Base-by-base conservation (phyloP, 2,888 invertebrate genomes). In the Thereva unica region DNA sequence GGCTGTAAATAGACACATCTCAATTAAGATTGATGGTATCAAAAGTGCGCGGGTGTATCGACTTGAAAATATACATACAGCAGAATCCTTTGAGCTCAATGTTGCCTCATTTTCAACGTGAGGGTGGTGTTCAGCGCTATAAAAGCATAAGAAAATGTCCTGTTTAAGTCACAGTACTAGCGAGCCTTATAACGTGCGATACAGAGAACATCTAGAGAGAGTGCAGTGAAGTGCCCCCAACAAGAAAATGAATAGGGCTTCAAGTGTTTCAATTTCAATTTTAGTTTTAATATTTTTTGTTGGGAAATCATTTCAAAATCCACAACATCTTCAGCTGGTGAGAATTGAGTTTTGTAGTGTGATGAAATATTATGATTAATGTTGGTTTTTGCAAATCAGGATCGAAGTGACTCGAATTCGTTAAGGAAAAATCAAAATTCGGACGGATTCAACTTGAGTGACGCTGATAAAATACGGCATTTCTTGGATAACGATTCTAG, bases 11-110 rank as follows among this genome's bases (percentile, higher is more conserved):
- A 10, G 52, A 35, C 37, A 35, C 5, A 7, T 37, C 9, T 40
- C 53, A 34, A 64, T 64, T 64, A 64, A 64, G 64, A 64, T 64
- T 64, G 64, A 64, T 64, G 12, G 54, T 54, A n/a, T n/a, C n/a
- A 44, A 23, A 23, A 23, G 23, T 23, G 23, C 23, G 23, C 23
- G 23, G 23, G 23, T 41, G 23, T 45, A 23, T 9, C 34, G 6
- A 6, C 49, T 34, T 41, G 6, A 12, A 40, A 34, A 41, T 23
- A 47, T 59, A 23, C 23, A 47, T 59, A 23, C 23, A 23, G 23
- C 23, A 23, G 23, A 23, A 23, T 23, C 23, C 23, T 23, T 23
- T 23, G 23, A 23, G 23, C 23, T 23, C 23, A 23, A 23, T 23
- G 23, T 59, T 59, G 45, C 37, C 44, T 57, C 34, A 12, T 9